A percentile compares a stretch with the other conserved stretches of the same genome.
Evolutionary conservation across 2,888 invertebrate species (phyloP).

Genomic region (Cantharis nigra): DNA sequence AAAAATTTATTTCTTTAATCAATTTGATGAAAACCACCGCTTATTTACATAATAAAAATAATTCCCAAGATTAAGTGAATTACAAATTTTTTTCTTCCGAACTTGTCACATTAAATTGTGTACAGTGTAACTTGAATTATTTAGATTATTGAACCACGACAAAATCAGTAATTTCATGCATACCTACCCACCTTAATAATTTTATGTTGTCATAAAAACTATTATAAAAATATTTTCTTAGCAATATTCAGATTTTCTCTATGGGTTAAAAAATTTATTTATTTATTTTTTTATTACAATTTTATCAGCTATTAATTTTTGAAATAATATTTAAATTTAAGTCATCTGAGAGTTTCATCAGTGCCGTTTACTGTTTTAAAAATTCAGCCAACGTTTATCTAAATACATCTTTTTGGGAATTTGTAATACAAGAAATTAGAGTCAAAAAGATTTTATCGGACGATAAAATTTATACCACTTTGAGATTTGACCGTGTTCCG

Average conservation of each 20-base stretch:
- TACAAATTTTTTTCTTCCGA: background rate
- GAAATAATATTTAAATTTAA: too few species aligned
- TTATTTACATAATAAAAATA: background rate
- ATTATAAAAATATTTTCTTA: constrained; percentile 10
- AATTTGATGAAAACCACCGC: background rate
- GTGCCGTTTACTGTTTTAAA: background rate
- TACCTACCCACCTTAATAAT: constrained; percentile 9
- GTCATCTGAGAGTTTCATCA: too few species aligned
- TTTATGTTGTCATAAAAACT: constrained; percentile 8
- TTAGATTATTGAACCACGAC: constrained; percentile 10
- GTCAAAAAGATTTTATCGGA: background rate
- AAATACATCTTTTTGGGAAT: background rate
- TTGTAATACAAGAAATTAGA: background rate
- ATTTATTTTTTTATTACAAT: background rate
- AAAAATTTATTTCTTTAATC: background rate
- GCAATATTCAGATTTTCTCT: constrained; percentile 1
- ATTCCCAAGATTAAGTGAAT: background rate
- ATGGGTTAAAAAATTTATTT: background rate
- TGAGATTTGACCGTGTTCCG: background rate
- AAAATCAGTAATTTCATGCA: constrained; percentile 16
- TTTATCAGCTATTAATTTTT: background rate
- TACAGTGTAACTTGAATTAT: constrained; percentile 17
- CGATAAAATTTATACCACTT: background rate
- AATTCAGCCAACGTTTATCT: background rate
- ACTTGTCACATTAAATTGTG: constrained; percentile 10